Conservation (phyloP, 2,113 vertebrate species). For the human (Homo sapiens) region GRCh38 chr7:25552001-25552500, state of each 20-base stretch:
- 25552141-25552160: conserved; percentile 77
- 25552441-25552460: not conserved
- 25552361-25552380: not conserved
- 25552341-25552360: not conserved
- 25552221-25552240: not conserved
- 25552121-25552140: conserved; percentile 59
- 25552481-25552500: not conserved
- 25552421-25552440: not conserved
- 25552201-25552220: not conserved
- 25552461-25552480: not conserved
- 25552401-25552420: not conserved
- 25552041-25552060: not conserved
- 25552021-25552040: not conserved
- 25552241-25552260: not conserved
- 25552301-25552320: not conserved
- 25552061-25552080: not conserved
- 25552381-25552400: not conserved
- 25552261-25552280: not conserved
- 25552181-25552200: conserved; percentile 48
- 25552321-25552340: not conserved
- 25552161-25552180: conserved; percentile 61
- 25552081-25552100: conserved; percentile 3
- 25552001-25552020: not conserved
- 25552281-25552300: not conserved
- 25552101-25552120: not conserved